Base-by-base conservation (phyloP, 2,888 invertebrate genomes). In the Tetranychus truncatus region DNA sequence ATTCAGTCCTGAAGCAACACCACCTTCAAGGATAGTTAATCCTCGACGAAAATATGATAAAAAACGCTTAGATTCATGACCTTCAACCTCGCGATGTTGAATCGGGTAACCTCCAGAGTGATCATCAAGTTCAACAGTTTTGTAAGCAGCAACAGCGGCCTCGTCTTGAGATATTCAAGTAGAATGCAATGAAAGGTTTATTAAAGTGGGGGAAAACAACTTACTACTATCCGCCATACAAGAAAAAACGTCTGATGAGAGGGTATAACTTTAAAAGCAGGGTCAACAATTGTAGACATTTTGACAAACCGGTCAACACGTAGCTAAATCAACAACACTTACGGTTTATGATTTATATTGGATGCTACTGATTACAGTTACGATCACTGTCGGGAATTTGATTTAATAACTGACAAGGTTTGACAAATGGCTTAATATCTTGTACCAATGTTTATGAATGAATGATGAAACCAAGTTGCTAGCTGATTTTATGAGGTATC, bases 161-260 rank as follows among this genome's bases (percentile, higher is more conserved):
- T 91, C 91, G 82, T 91, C 90, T 80, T 82, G 81, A 77, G 89
- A 88, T 15, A n/a, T n/a, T n/a, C 4, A 5, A 34, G 4, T 34
- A 34, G 3, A 34, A 34, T 34, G 34, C 34, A 4, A 4, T 34
- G 3, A 34, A 34, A 34, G 34, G 34, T 34, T 4, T 34, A 24
- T 34, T 34, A 34, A 34, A 34, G 4, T 34, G 4, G 34, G 34
- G 3, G 4, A 24, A 34, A 34, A 4, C 34, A 34, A 81, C 83
- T 84, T 83, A 91, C 91, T 86, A 93, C 91, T 78, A 95, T 88
- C 83, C 89, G 88, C 94, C 94, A 95, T 76, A 93, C 87, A 78
- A 89, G 87, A 84, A 95, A 94, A 75, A 88, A 88, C 65, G 91
- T 88, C 78, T 87, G 87, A 82, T 88, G 89, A 80, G 87, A 89